Conservation (phyloP, 23 tunicate species). For the Halocynthia roretzi region DNA sequence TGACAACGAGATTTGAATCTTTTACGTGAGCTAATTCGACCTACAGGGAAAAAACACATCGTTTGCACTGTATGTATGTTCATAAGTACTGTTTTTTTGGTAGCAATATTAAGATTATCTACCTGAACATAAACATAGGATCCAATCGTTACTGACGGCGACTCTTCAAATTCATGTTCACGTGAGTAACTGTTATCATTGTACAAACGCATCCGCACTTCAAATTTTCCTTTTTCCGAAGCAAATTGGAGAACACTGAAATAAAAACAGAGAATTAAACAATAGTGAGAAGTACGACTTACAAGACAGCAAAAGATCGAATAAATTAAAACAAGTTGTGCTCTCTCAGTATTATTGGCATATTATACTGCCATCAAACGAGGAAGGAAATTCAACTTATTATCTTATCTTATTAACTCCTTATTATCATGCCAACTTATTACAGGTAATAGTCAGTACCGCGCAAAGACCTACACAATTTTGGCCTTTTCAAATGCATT, state of each 20-base stretch:
- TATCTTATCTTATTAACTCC: no score
- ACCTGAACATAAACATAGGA: conserved; percentile 89
- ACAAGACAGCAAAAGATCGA: neutral
- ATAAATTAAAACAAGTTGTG: neutral
- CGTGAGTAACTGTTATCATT: conserved; percentile 59
- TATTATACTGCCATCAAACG: no score
- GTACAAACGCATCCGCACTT: conserved; percentile 79
- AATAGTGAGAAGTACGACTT: neutral
- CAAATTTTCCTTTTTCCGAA: conserved; percentile 76
- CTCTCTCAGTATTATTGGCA: no score
- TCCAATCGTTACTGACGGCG: conserved; percentile 73
- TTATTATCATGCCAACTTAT: no score
- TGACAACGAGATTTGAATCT: conserved; percentile 68
- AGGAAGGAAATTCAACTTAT: no score
- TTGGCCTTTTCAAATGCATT: no score
- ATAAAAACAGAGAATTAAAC: neutral
- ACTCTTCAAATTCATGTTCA: conserved; percentile 54
- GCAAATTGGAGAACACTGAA: conserved; percentile 69
- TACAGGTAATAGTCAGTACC: no score
- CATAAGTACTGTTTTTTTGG: neutral
- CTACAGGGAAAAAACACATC: conserved; percentile 7
- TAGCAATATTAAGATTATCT: neutral
- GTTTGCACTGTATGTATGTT: no score
- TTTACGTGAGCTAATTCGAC: conserved; percentile 55
- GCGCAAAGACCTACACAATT: no score